Conservation (phyloP, 2,113 vertebrate species). For the Thalassoma bifasciatum region DNA sequence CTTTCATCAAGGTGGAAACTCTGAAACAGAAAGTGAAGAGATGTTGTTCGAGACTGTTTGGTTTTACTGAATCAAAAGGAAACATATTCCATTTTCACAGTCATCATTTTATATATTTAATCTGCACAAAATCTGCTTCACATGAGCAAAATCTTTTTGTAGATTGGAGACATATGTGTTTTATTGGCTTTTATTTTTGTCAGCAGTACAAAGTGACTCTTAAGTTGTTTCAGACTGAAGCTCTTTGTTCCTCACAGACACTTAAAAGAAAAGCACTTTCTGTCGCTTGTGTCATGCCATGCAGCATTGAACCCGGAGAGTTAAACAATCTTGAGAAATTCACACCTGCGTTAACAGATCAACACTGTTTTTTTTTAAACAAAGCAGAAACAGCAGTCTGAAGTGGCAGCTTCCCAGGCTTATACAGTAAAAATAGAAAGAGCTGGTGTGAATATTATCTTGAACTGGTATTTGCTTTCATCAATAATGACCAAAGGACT, state of each 20-base stretch:
- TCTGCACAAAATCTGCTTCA: neutral
- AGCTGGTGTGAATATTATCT: too few species aligned
- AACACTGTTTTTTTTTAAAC: neutral
- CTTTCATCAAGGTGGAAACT: neutral
- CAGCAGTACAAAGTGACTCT: too few species aligned
- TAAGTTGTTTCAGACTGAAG: too few species aligned
- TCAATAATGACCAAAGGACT: neutral
- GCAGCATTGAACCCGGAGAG: neutral
- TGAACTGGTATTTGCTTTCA: too few species aligned
- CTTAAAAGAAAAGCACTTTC: too few species aligned
- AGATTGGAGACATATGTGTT: neutral
- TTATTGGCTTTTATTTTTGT: neutral
- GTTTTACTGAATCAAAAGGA: neutral
- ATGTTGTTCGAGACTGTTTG: too few species aligned
- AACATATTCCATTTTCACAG: neutral
- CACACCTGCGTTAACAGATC: neutral
- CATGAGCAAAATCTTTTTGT: neutral
- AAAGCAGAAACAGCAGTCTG: neutral
- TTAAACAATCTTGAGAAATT: neutral
- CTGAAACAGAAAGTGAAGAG: too few species aligned
- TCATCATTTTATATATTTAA: neutral
- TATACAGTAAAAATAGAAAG: neutral
- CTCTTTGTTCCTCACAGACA: too few species aligned
- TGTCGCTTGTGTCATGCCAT: neutral
- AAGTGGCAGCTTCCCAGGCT: neutral